Evolutionary conservation across 2,113 vertebrate genomes (phyloP).

Genomic region (Corythornis madagascariensis): DNA sequence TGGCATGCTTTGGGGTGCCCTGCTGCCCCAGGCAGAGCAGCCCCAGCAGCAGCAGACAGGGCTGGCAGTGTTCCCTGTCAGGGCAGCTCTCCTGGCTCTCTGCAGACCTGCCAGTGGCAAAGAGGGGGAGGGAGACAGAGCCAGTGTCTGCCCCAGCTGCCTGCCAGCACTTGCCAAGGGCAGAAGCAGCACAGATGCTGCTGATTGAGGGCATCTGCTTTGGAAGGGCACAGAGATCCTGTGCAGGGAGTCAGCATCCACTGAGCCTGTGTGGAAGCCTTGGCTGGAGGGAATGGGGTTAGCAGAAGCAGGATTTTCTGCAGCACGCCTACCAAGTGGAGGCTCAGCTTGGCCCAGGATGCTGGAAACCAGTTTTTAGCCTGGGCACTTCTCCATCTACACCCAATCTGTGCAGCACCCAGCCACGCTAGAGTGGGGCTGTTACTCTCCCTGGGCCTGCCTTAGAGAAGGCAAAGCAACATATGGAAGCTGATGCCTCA

Average conservation of each 20-base stretch:
- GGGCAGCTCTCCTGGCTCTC: not conserved
- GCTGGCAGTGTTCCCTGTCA: not conserved
- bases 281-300: slow-evolving; percentile 19
- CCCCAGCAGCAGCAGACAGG: not conserved
- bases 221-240: slow-evolving; percentile 7
- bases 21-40: not conserved
- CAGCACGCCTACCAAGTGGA: not conserved
- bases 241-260: not conserved
- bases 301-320: slow-evolving; percentile 38
- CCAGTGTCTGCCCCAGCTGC: fast-evolving
- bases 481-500: not conserved
- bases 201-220: not conserved
- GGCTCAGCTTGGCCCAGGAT: slow-evolving; percentile 14
- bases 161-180: not conserved
- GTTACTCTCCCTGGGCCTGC: slow-evolving; percentile 7
- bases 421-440: not conserved
- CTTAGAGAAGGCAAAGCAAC: slow-evolving; percentile 5
- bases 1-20: not conserved
- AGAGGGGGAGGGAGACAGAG: not conserved
- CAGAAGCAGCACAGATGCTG: slow-evolving; percentile 15
- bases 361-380: slow-evolving; percentile 12
- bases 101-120: not conserved
- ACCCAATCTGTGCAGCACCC: slow-evolving; percentile 40
- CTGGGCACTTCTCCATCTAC: slow-evolving; percentile 36
- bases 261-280: not conserved